Evolutionary conservation across 2,888 invertebrate genomes (phyloP), one percentile per base, ranked within the genome.

Genomic region (Dendrolimus pini): DNA sequence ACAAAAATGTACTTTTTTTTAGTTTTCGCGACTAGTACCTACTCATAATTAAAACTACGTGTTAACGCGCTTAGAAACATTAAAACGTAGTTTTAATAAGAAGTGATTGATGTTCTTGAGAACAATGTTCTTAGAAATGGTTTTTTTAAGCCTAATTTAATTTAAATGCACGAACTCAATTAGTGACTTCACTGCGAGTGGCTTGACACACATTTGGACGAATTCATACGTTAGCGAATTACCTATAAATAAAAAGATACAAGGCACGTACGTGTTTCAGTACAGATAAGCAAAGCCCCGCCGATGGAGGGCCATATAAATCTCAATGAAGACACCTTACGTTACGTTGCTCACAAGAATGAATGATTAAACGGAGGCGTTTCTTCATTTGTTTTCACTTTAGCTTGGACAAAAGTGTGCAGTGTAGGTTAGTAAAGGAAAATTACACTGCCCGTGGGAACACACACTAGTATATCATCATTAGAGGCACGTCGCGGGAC

Each of bases 361-460:
- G 88, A 88, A 87, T 88, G 84, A 88, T 89, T 89, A 89, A 88
- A 80, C 80, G 79, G 71, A 75, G 78, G 78, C 78, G 79, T 81
- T 78, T 77, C 81, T 85, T 85, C 80, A 87, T 88, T 89, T 85
- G 87, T 87, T 88, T 87, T 87, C 86, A 87, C 86, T 85, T 84
- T 82, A 74, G 82, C 74, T 74, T 70, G 77, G 77, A 81, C 82
- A 79, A 80, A 75, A 80, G 73, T 74, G 71, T 74, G 76, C 74
- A 72, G 73, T 76, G 68, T 68, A 74, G 75, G 75, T 77, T 72
- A 68, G 71, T 85, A 85, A 87, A 83, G 82, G 85, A 84, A 82
- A 88, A 85, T 86, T 87, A 87, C 85, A 80, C 78, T 72, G 75
- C 85, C 85, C 85, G 80, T 75, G 88, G 87, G 87, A 87, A 70